Conservation (phyloP, 2,113 vertebrate genomes). For the Syrmaticus mikado region DNA sequence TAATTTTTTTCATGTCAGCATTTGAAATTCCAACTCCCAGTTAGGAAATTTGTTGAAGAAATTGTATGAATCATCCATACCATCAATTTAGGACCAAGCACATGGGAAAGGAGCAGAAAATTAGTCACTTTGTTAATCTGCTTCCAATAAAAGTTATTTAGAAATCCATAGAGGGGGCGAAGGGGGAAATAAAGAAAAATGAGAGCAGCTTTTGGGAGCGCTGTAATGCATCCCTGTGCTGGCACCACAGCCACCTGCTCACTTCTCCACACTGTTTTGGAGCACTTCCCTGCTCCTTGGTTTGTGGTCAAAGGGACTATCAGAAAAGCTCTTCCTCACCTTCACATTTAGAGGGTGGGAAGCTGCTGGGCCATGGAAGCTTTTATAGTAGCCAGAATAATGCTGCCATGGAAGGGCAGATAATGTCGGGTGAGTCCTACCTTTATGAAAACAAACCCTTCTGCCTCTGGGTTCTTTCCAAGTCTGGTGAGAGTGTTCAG, state of each 20-base stretch:
- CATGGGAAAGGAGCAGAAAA: slow-evolving; percentile 14
- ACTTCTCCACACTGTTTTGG: no score
- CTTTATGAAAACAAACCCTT: not conserved
- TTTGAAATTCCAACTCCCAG: slow-evolving; percentile 14
- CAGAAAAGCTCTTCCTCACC: not conserved
- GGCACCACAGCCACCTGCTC: not conserved
- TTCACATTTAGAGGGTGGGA: not conserved
- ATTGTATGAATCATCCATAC: slow-evolving; percentile 25
- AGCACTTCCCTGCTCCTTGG: no score
- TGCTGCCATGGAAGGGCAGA: not conserved
- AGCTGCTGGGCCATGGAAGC: not conserved
- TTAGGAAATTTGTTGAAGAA: not conserved
- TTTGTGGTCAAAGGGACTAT: not conserved
- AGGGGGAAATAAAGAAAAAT: not conserved
- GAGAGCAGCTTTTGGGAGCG: no score
- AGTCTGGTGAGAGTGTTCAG: not conserved
- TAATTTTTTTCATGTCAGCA: not conserved
- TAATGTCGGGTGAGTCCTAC: not conserved
- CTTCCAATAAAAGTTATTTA: not conserved
- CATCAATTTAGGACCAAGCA: not conserved
- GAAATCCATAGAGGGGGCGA: not conserved
- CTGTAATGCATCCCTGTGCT: not conserved
- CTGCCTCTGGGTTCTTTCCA: not conserved
- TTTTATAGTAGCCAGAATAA: not conserved
- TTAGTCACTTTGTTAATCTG: slow-evolving; percentile 17